Base-by-base conservation (phyloP, 2,888 invertebrate species). In the Morpho achilles region DNA sequence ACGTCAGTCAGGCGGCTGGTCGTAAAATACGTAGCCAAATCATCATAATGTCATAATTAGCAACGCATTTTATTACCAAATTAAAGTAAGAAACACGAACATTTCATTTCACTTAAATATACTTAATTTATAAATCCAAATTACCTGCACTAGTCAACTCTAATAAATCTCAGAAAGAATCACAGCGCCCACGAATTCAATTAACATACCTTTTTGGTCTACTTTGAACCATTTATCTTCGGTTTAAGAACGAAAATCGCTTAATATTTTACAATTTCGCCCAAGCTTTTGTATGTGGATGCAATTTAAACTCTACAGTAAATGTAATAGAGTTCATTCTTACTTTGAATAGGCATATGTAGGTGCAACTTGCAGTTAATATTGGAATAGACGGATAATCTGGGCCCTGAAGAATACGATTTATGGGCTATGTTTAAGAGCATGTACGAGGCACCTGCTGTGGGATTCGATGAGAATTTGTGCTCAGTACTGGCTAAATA, bases 331-430 rank as follows among this genome's bases (percentile, higher is more conserved):
- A 46, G 45, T 10, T 39, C 45, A 53, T 10, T 43, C 32, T 45
- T 6, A 44, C 44, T 7, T 44, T 52, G n/a, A 44, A 32, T n/a
- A 44, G 39, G 23, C 8, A 39, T 46, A 32, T 41, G 51, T 60
- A 49, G 57, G 44, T 63, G 58, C 58, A 53, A 61, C 59, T 60
- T 63, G 70, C 72, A 74, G 74, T 77, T 77, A 75, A 76, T 75
- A 75, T 74, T 70, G 64, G 68, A 67, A 65, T 68, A 62, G 62
- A 64, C 57, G 68, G 76, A 70, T 77, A 73, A 75, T 67, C 71
- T 69, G 64, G 64, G 49, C 49, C 39, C 32, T 49, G 49, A 49
- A 49, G 49, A 49, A 49, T 49, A n/a, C 49, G 39, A 49, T 49
- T 49, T 49, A 49, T 49, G 8, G 49, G 49, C 49, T 39, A 32